phyloP scores from a whole-genome alignment of 2,797 vertebrate genomes.

The Cyclura pinguis region DNA sequence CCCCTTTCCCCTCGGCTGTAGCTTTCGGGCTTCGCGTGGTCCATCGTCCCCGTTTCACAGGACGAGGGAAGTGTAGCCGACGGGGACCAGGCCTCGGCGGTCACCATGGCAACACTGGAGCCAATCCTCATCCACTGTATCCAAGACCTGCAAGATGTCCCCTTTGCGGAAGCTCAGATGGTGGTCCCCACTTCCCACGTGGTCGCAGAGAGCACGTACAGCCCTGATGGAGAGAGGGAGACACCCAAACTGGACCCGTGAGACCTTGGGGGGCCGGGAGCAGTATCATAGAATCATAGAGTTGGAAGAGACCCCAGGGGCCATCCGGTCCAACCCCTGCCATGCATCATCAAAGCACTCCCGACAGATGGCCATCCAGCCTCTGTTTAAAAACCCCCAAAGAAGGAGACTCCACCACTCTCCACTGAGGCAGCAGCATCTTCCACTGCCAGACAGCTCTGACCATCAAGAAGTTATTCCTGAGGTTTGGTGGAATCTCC shows the following conservation, averaged over 20 bases:
- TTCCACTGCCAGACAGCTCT: no score
- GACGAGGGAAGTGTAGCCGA: slow-evolving; percentile 95
- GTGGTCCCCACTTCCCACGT: slow-evolving; percentile 80
- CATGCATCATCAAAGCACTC: no score
- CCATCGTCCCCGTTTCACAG: slow-evolving; percentile 81
- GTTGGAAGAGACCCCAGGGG: no score
- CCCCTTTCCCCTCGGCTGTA: neutral
- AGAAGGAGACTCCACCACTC: no score
- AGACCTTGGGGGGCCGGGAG: neutral
- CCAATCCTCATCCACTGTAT: slow-evolving; percentile 93
- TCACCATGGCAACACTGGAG: slow-evolving; percentile 91
- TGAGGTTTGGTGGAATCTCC: no score
- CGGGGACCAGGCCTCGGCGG: slow-evolving; percentile 90
- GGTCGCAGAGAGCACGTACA: slow-evolving; percentile 90
- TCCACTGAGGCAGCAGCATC: no score
- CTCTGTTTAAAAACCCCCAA: no score
- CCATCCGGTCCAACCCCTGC: no score
- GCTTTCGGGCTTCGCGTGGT: neutral
- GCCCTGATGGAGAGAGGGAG: slow-evolving; percentile 78
- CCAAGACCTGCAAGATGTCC: slow-evolving; percentile 88
- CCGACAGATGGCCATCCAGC: no score
- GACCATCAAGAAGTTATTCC: no score
- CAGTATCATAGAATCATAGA: no score
- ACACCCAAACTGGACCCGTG: neutral
- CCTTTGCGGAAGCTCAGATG: slow-evolving; percentile 92